Evolutionary conservation across 2,797 vertebrate species (phyloP).

Genomic region (Chiloscyllium punctatum): DNA sequence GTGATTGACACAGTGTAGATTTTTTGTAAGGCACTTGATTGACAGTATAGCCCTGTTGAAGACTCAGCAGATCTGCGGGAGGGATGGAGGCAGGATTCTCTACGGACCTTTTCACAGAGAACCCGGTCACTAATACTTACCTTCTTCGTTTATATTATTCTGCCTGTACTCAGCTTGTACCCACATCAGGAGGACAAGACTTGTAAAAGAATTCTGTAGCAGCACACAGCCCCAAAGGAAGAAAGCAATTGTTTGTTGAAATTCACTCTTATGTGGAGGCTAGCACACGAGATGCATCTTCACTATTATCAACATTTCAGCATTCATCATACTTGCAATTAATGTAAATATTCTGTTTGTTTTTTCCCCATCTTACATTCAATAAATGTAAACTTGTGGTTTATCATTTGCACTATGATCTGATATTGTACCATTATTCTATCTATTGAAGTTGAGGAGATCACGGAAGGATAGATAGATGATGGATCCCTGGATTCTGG

Average conservation of each 20-base stretch:
- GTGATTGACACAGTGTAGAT: background rate
- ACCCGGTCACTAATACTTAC: background rate
- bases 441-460: background rate
- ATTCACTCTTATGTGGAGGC: background rate
- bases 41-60: background rate
- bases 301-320: background rate
- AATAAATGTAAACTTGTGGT: background rate
- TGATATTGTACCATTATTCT: background rate
- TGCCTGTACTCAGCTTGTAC: background rate
- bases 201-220: no score
- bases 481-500: no score
- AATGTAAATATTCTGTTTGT: background rate
- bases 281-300: background rate
- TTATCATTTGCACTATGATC: background rate
- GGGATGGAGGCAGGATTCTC: background rate
- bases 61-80: background rate
- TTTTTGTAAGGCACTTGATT: background rate
- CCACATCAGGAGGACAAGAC: background rate
- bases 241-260: background rate
- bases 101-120: background rate
- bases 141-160: background rate
- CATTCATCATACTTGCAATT: background rate
- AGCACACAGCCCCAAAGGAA: background rate
- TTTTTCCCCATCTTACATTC: background rate
- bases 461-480: background rate